Evolutionary conservation across 1,140 invertebrate genomes (phyloP), one percentile per base, ranked within the genome.

Genomic region (Hycleus phaleratus): DNA sequence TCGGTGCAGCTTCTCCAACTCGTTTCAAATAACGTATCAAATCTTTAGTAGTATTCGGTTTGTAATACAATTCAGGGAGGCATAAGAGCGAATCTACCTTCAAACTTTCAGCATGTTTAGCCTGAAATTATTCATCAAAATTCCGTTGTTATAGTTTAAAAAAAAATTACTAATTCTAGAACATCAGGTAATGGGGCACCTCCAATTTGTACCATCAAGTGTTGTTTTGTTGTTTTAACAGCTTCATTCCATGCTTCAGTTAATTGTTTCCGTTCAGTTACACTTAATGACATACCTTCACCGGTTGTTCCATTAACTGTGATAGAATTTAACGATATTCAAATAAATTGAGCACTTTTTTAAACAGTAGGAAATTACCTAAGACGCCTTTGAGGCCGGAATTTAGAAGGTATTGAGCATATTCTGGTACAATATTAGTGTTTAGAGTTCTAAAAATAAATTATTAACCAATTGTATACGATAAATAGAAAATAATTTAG

Each of bases 201-300:
- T 25, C 90, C 89, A 50, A 92, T 75, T 80, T 92, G 90, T 38
- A 90, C 77, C 79, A 91, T 88, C 6, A 91, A 73, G 49, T 84
- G 81, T 47, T 84, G 77, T 8, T 81, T 78, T 1, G 76, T 78
- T 38, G 69, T 70, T 66, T 80, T 79, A 0, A 74, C 78, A 0
- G 74, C 78, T 44, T 78, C 75, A 1, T 81, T 73, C 90, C 89
- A 92, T 54, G 77, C 78, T 68, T 88, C 83, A 3, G 83, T 73
- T 8, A 86, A 69, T 45, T 74, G 68, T 74, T 90, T 90, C 58
- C 89, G 80, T 68, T 92, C 90, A 0, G 70, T 62, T 0, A 86
- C 74, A 2, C 79, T 82, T 66, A 91, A 75, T 2, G 83, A 84
- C 68, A 84, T 79, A 11, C 88, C 85, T 75, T 93, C 89, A 4